Base-by-base conservation (phyloP, 2,888 invertebrate species). In the Teinopalpus imperialis region DNA sequence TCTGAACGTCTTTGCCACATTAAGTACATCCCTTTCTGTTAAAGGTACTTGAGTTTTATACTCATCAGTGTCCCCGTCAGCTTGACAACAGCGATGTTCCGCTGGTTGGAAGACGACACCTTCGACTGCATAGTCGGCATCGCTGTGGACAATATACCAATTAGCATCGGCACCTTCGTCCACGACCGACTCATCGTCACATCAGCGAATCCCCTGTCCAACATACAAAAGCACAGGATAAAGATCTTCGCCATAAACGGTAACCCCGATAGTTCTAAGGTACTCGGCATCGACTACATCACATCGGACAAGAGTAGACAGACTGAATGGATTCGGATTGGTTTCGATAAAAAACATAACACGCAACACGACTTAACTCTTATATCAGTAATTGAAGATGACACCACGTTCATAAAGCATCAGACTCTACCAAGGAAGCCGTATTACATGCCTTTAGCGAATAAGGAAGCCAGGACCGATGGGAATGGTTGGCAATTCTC, bases 71-170 rank as follows among this genome's bases (percentile, higher is more conserved):
- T 40, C 14, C 21, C 29, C 1, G 21, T 30, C 9, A 14, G 40
- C 20, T 23, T 30, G 14, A 20, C 21, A 1, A 8, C 40, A 9
- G 40, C 30, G 2, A 40, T 40, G 40, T 40, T 40, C 21, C 40
- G 40, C 6, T 53, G 53, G 53, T 29, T 30, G 0, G 27, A 44
- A 14, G 34, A 51, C 14, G 23, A 27, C 10, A 18, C 32, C 16
- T 51, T 48, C 18, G 48, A 54, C 13, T 51, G 41, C 20, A 20
- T 48, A 7, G 48, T 48, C 1, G 49, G 51, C 23, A 51, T 53
- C 14, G 21, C 48, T 3, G 35, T 35, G 9, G 34, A 49, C 16
- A 29, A 48, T 1, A 27, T 18, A 16, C 40, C 45, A 1, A 23
- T 37, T 1, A 10, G 43, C 1, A 16, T 49, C n/a, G 53, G 51